Base-by-base conservation (phyloP, 1,140 invertebrate species). In the Pseudomyrmex pallidus region DNA sequence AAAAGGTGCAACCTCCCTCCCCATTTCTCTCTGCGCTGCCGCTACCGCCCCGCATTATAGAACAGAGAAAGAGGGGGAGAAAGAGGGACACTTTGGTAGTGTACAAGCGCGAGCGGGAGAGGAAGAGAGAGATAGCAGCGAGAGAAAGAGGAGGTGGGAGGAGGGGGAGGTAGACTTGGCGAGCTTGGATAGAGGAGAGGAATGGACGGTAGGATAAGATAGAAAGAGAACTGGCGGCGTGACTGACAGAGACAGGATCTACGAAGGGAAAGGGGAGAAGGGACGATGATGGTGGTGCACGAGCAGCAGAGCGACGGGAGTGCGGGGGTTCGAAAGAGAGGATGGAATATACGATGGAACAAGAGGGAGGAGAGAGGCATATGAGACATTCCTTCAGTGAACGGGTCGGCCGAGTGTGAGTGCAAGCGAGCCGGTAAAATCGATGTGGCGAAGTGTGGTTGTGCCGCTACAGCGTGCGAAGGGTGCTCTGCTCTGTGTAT, bases 381-480 rank as follows among this genome's bases (percentile, higher is more conserved):
- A 92, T 90, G 89, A 91, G 90, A 91, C 92, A 91, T 92, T 92
- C 90, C 91, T 92, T 91, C 77, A 85, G 90, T 90, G 89, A 92
- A 90, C 88, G 87, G 85, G 66, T 89, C 88, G 89, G 83, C 82
- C 85, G 86, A 84, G 89, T 88, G 88, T 89, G 90, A 89, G 89
- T 89, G 91, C 90, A 90, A 91, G 90, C 89, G 86, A 92, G 89
- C 91, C 91, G 90, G 91, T 90, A 93, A 93, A 93, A 93, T 92
- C 92, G 91, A 93, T 93, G 92, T 92, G 92, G 91, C 91, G 76
- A 91, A 92, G 90, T 90, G 90, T 91, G 89, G 91, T 90, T 90
- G 89, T 90, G 86, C 85, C 90, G 82, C 89, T 85, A 86, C 83
- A 68, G 82, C 73, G 80, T 87, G 87, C 73, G 84, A 90, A 89